Conservation (phyloP, 2,888 invertebrate genomes). For the Dichetophora obliterata region DNA sequence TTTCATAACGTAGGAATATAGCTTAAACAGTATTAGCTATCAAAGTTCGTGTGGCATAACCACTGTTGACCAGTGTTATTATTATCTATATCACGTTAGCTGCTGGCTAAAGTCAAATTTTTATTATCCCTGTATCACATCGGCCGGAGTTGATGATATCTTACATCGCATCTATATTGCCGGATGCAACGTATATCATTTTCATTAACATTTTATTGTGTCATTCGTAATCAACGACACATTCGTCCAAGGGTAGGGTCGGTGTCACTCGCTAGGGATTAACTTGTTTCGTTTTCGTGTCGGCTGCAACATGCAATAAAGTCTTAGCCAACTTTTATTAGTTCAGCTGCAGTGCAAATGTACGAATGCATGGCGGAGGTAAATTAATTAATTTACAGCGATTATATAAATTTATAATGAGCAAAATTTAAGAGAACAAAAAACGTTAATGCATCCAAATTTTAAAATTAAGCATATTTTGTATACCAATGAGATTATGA, state of each 20-base stretch:
- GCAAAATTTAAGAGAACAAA: neutral
- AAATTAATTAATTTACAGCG: constrained; percentile 68
- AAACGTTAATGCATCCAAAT: neutral
- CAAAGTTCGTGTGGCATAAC: no score
- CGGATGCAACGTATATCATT: constrained; percentile 31
- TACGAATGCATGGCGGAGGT: constrained; percentile 42
- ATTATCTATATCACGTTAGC: neutral
- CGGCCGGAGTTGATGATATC: neutral
- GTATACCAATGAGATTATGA: neutral
- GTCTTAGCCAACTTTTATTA: constrained; percentile 53
- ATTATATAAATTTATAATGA: constrained; percentile 51
- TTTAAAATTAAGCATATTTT: neutral
- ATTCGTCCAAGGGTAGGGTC: constrained; percentile 1
- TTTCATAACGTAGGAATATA: no score
- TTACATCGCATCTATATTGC: neutral
- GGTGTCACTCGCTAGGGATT: constrained; percentile 22
- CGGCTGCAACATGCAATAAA: neutral
- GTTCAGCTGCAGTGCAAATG: constrained; percentile 36
- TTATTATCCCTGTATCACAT: neutral
- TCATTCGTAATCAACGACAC: constrained; percentile 37
- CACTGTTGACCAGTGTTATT: no score
- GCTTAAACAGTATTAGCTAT: no score
- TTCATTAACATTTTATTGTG: constrained; percentile 39
- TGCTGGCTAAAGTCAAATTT: neutral
- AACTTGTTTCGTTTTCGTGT: constrained; percentile 41